Evolutionary conservation across 2,113 vertebrate species (phyloP).

Genomic region (Crotophaga sulcirostris): DNA sequence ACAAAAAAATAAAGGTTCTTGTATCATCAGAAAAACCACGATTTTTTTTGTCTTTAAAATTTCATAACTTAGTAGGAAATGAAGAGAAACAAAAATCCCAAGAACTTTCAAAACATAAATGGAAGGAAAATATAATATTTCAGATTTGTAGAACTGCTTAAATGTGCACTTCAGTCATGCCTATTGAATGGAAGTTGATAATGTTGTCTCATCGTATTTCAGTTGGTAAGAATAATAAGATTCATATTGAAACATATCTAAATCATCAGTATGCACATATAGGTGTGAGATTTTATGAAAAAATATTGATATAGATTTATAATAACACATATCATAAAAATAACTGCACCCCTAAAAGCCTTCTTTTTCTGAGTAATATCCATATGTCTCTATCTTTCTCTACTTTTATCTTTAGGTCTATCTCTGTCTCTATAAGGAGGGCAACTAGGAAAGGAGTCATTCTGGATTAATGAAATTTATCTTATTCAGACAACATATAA

Average conservation of each 20-base stretch:
- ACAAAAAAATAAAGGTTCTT: neutral
- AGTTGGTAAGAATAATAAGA: neutral
- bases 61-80: neutral
- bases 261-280: accelerated
- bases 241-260: neutral
- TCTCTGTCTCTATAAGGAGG: too few species aligned
- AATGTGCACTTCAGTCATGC: accelerated
- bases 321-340: neutral
- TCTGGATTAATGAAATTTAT: neutral
- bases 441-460: neutral
- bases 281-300: neutral
- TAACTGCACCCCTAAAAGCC: neutral
- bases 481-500: neutral
- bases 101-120: neutral
- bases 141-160: neutral
- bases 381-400: neutral
- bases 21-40: neutral
- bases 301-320: neutral
- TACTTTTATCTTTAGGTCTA: too few species aligned
- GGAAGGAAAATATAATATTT: neutral
- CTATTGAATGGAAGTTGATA: neutral
- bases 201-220: neutral
- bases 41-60: neutral
- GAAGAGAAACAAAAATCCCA: neutral
- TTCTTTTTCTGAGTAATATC: too few species aligned